Percentiles rank a stretch among this genome's conserved stretches.
phyloP scores from a whole-genome alignment of 1,140 invertebrate genomes.

The Apis dorsata region DNA sequence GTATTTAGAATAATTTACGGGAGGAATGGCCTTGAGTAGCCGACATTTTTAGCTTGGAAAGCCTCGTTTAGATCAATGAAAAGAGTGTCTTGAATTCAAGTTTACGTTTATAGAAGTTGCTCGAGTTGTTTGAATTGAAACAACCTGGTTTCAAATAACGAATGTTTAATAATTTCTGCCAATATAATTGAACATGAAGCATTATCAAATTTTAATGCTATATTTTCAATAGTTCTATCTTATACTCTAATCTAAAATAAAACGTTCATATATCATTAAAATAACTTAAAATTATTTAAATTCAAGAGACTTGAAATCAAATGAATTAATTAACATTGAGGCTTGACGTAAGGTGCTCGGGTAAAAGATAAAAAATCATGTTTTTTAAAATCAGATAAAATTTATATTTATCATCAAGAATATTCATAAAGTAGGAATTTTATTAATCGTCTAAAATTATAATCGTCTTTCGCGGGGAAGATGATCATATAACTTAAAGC shows the following conservation, averaged over 20 bases:
- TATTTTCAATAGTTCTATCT: too few species aligned
- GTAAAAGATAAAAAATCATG: not conserved
- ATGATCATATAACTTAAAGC: not conserved
- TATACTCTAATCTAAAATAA: too few species aligned
- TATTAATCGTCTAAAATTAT: slow-evolving; percentile 22
- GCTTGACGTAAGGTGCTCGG: too few species aligned
- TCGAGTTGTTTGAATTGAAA: too few species aligned
- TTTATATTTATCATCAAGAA: not conserved
- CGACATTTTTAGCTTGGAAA: not conserved
- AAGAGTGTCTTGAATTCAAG: not conserved
- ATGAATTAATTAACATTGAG: not conserved
- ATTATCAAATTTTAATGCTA: too few species aligned
- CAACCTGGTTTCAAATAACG: too few species aligned
- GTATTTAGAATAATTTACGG: too few species aligned
- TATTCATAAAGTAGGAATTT: slow-evolving; percentile 7
- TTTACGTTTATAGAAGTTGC: too few species aligned
- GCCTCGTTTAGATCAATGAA: not conserved
- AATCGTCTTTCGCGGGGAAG: not conserved
- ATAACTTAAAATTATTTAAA: not conserved
- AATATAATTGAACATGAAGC: too few species aligned
- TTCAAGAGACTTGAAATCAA: not conserved
- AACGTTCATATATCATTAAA: too few species aligned
- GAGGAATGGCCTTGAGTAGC: not conserved
- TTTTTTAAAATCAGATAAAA: not conserved
- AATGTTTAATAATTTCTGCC: too few species aligned